These are phyloP conservation scores for Tenthredo livida DNA, from an alignment of 2,888 invertebrate species.

Conservation along the genomic window DNA sequence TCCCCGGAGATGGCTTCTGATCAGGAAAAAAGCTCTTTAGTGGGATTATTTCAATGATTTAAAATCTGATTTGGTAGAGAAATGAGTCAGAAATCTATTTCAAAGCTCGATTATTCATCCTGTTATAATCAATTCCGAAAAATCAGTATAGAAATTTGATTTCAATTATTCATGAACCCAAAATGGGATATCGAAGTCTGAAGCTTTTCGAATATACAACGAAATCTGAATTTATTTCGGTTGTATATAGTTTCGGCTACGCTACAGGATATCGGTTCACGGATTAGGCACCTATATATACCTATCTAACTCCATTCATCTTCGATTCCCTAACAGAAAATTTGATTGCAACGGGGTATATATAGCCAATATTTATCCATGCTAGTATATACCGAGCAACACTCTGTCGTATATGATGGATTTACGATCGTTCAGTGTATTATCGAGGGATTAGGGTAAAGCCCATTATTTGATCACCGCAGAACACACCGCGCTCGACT, in stretches of 20 bases:
- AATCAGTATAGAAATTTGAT: background rate
- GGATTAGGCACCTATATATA: background rate
- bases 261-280: background rate
- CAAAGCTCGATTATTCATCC: background rate
- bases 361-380: background rate
- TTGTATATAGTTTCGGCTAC: background rate
- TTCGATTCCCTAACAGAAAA: background rate
- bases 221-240: background rate
- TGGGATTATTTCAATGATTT: no score
- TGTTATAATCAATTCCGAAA: background rate
- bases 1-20: background rate
- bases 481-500: background rate
- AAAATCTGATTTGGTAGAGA: background rate
- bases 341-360: background rate
- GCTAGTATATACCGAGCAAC: background rate
- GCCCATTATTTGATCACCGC: slow-evolving; percentile 5
- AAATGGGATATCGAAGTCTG: background rate
- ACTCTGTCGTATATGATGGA: background rate
- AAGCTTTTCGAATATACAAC: background rate
- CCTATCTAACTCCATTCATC: background rate
- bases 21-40: background rate
- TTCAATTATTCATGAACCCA: background rate
- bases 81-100: background rate
- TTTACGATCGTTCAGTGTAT: background rate
- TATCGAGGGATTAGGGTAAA: background rate